phyloP scores from a whole-genome alignment of 2,888 invertebrate genomes.

The Poecilus cupreus region DNA sequence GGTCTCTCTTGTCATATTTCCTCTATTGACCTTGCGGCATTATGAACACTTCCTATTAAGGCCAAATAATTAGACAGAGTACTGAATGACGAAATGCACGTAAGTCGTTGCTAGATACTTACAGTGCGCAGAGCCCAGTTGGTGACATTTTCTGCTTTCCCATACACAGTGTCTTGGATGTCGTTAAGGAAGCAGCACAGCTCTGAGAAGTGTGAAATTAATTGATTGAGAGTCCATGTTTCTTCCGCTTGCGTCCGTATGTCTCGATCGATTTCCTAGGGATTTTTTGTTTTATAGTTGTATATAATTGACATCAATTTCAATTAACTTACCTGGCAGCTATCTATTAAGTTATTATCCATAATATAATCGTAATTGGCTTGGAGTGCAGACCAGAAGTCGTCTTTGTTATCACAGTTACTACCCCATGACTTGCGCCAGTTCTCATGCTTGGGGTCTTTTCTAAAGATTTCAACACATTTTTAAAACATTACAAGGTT shows the following conservation, averaged over 20 bases:
- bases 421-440: constrained; percentile 88
- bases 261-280: constrained; percentile 86
- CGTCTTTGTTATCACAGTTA: constrained; percentile 86
- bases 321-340: constrained; percentile 78
- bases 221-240: constrained; percentile 85
- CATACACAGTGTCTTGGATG: constrained; percentile 85
- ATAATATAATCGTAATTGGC: constrained; percentile 96
- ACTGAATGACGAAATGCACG: constrained; percentile 8
- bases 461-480: constrained; percentile 28
- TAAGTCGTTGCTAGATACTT: constrained; percentile 65
- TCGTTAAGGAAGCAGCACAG: constrained; percentile 88
- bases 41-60: constrained; percentile 24
- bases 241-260: constrained; percentile 79
- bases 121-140: constrained; percentile 82
- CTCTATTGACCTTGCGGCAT: constrained; percentile 41
- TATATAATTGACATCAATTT: neutral
- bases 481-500: too few relatives aligned
- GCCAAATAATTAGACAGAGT: constrained; percentile 23
- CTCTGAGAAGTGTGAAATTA: constrained; percentile 86
- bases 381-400: constrained; percentile 93
- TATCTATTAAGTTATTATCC: constrained; percentile 94
- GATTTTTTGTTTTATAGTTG: constrained; percentile 35
- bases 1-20: neutral
- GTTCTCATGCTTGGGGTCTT: constrained; percentile 76
- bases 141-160: constrained; percentile 82